Evolutionary conservation across 2,113 vertebrate genomes (phyloP).

Genomic region (Ellobius talpinus): DNA sequence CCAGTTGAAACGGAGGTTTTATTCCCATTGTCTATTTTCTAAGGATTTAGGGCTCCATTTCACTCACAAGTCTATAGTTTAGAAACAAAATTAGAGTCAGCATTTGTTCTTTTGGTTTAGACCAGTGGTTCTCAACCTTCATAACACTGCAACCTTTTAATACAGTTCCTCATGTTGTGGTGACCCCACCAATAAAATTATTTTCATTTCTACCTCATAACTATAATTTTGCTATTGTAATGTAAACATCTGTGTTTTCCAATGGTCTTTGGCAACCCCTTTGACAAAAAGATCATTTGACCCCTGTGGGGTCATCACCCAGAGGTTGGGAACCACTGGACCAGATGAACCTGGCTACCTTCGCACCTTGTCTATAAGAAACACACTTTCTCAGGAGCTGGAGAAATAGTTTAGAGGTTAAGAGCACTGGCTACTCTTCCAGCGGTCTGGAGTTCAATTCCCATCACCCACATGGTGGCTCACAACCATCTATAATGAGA

Average conservation of each 20-base stretch:
- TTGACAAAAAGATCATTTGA: neutral
- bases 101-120: slow-evolving; percentile 5
- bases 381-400: neutral
- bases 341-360: neutral
- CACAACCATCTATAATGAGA: neutral
- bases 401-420: neutral
- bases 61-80: slow-evolving; percentile 19
- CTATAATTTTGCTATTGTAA: neutral
- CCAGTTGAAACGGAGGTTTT: slow-evolving; percentile 35
- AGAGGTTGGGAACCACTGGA: neutral
- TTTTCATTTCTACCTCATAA: neutral
- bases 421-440: neutral
- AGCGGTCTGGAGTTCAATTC: neutral
- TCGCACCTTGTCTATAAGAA: slow-evolving; percentile 31
- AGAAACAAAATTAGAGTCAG: slow-evolving; percentile 37
- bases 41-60: slow-evolving; percentile 46
- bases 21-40: slow-evolving; percentile 40
- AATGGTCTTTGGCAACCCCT: neutral
- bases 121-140: neutral
- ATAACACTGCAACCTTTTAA: neutral
- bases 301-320: neutral
- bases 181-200: neutral
- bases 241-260: neutral
- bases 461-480: neutral
- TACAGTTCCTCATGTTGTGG: neutral